Evolutionary conservation across 2,797 vertebrate genomes (phyloP).

Genomic region (Tiaroga cobitis): DNA sequence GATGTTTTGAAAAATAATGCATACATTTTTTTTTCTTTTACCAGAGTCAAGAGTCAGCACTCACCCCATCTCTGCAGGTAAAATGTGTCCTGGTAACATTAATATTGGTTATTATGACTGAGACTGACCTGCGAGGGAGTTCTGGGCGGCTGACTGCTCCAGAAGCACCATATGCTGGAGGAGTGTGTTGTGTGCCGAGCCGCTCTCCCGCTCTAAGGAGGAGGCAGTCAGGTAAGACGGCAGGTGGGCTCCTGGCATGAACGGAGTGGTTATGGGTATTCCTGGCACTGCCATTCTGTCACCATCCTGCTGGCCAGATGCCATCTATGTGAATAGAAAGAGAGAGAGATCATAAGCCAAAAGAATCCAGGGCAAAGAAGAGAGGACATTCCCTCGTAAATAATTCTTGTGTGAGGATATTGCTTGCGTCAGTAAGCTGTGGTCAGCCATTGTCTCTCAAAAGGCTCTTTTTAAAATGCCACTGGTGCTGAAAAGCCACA

Average conservation of each 20-base stretch:
- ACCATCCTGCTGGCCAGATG: conserved; percentile 84
- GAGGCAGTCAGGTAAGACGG: conserved; percentile 89
- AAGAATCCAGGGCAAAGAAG: conserved; percentile 32
- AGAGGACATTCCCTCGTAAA: conserved; percentile 36
- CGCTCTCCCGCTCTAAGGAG: conserved; percentile 85
- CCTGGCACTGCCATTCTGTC: conserved; percentile 88
- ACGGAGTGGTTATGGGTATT: conserved; percentile 81
- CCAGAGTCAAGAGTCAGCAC: not conserved
- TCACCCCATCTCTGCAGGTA: not conserved
- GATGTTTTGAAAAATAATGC: not conserved
- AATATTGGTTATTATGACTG: conserved; percentile 19
- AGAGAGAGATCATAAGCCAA: not conserved
- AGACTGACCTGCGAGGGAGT: conserved; percentile 85
- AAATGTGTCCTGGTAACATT: not conserved
- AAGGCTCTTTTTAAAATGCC: conserved; percentile 57
- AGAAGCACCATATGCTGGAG: conserved; percentile 94
- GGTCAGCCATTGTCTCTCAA: conserved; percentile 57
- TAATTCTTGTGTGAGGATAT: not conserved
- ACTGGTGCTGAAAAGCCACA: conserved; percentile 54
- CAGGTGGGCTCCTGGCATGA: conserved; percentile 90
- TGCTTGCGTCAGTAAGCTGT: conserved; percentile 55
- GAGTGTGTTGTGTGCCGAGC: conserved; percentile 85
- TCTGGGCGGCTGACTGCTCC: conserved; percentile 87
- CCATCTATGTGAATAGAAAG: conserved; percentile 74
- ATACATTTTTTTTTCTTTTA: not conserved